Percentiles rank a stretch among this genome's conserved stretches.
Evolutionary conservation across 2,888 invertebrate genomes (phyloP).

Genomic region (Euclidia mi): DNA sequence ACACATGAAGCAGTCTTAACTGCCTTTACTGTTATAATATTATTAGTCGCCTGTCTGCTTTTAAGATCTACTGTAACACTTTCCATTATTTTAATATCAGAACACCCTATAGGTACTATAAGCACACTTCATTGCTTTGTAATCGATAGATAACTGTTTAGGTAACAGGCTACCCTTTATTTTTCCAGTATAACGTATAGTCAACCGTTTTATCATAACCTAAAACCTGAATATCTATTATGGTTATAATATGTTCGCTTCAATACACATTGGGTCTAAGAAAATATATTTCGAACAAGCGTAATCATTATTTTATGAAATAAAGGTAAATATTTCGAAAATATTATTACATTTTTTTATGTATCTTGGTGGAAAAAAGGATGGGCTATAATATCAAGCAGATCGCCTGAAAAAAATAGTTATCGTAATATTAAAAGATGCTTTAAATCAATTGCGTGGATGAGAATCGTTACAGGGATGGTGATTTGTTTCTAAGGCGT

Average conservation of each 20-base stretch:
- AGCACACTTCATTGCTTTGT: background rate
- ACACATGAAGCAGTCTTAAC: too few species aligned
- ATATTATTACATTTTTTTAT: slow-evolving; percentile 25
- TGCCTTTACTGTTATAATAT: too few species aligned
- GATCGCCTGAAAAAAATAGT: slow-evolving; percentile 2
- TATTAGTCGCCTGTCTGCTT: too few species aligned
- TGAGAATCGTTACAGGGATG: too few species aligned
- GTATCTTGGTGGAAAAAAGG: slow-evolving; percentile 12
- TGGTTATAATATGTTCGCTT: slow-evolving; percentile 41
- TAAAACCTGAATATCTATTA: slow-evolving; percentile 24
- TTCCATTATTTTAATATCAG: slow-evolving; percentile 5
- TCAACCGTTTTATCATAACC: slow-evolving; percentile 15
- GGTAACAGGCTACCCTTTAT: slow-evolving; percentile 5
- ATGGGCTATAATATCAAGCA: slow-evolving; percentile 12
- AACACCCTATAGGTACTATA: background rate
- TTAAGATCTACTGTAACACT: slow-evolving; percentile 4
- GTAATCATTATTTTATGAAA: slow-evolving; percentile 41
- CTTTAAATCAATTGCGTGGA: too few species aligned
- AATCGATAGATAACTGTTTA: slow-evolving; percentile 3
- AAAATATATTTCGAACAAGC: slow-evolving; percentile 36
- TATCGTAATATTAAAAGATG: background rate
- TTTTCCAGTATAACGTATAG: slow-evolving; percentile 6
- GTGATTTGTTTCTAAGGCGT: too few species aligned
- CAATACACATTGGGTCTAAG: slow-evolving; percentile 40
- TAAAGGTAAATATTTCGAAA: slow-evolving; percentile 19